Evolutionary conservation across 2,888 invertebrate species (phyloP), one percentile per base, ranked within the genome.

Genomic region (Plebejus anna): DNA sequence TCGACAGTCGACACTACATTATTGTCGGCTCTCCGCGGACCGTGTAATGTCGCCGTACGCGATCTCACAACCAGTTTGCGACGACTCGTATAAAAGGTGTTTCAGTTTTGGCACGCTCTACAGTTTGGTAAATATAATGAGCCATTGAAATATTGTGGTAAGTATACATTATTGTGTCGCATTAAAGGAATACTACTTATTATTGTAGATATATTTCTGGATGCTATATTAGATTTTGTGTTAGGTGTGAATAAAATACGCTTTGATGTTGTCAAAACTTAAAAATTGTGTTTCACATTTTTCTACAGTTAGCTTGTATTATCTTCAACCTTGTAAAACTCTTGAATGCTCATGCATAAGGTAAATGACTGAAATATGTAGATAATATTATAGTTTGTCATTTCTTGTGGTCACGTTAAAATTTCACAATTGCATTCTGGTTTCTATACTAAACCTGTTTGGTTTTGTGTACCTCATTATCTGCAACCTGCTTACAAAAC

Each of bases 1-100:
- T 42, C 28, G 13, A 72, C 76, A 59, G 47, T 42, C 28, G 13
- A 72, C 76, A 71, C 76, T 5, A 76, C 76, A 76, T 76, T 11
- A 38, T 76, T n/a, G 16, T 16, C 16, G 72, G 72, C 72, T 32
- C 55, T 32, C 32, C 55, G 51, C 73, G 22, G 32, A 51, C 13
- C 55, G 55, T 73, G 28, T 73, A 73, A 73, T 55, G 55, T 16
- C 16, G 55, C 4, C 16, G 55, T 16, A 16, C 55, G 32, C 73
- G 47, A 72, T 32, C 32, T 51, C 73, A 42, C 42, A 22, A 73
- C 73, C 73, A 73, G 73, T 73, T 73, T 51, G 73, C 73, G 73
- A 51, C 55, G 73, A 32, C 51, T 13, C 28, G 32, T 7, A 72
- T 72, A 47, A 28, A 51, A 73, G 73, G 73, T 55, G 73, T 73